Base-by-base conservation (phyloP, 2,888 invertebrate genomes). In the Cheilosia grossa region DNA sequence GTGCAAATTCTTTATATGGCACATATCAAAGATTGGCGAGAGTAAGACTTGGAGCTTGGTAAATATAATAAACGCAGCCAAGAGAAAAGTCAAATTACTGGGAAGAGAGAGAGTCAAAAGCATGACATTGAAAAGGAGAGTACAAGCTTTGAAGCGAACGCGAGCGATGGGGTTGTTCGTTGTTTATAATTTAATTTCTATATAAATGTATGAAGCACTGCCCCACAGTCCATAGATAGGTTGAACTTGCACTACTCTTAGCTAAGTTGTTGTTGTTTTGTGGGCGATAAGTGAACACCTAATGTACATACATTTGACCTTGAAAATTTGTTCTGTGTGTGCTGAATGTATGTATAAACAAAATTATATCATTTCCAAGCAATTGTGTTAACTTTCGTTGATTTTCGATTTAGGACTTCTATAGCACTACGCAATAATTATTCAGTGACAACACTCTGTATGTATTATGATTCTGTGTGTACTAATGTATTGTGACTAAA, bases 231-330 rank as follows among this genome's bases (percentile, higher is more conserved):
- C 51, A 15, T 19, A 30, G 19, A 66, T 63, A 17, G 17, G 33
- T 54, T 54, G 53, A 63, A 73, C 73, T 73, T 73, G 73, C 53
- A 63, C 72, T 53, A 30, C 66, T 67, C 54, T 40, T 42, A 44
- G 56, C 54, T 56, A 30, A 67, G 42, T 58, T 78, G 63, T 70
- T 70, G 63, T 58, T 72, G 72, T 72, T 72, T 58, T 30, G 59
- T 42, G 42, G 49, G 51, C 51, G 21, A 58, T 67, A 73, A 61
- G 24, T n/a, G 21, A 67, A 67, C 47, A 61, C 53, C 27, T 61
- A 33, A 66, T 51, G 47, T 67, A 81, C 69, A 51, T 75, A 81
- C 24, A 69, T 75, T 75, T 81, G 63, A 74, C 80, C 80, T 75
- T 81, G 80, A 81, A 51, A 21, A 69, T 44, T 51, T 54, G n/a